A percentile compares a stretch with the other conserved stretches of the same genome.
Evolutionary conservation across 2,797 vertebrate genomes (phyloP).

Genomic region (Chrysocyon brachyurus): DNA sequence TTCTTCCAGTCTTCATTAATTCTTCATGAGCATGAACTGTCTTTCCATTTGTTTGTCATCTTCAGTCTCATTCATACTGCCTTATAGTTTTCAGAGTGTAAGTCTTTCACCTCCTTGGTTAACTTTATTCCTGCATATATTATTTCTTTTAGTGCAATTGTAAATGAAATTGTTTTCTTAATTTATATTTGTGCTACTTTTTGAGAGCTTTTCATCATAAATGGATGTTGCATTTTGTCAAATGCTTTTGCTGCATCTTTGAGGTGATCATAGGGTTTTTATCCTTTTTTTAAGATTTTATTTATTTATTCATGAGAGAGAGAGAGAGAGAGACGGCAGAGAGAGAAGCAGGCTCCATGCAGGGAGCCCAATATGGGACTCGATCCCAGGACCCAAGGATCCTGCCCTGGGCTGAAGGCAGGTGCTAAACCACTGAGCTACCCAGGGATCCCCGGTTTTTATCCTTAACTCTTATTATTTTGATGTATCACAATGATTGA

Average conservation of each 20-base stretch:
- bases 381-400: too few species aligned
- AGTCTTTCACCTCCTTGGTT: neutral
- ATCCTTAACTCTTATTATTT: neutral
- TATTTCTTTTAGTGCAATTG: neutral
- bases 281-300: neutral
- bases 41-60: neutral
- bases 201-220: neutral
- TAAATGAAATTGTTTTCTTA: neutral
- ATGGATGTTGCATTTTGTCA: neutral
- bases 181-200: neutral
- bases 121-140: neutral
- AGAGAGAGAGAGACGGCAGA: too few species aligned
- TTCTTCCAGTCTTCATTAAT: neutral
- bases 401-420: too few species aligned
- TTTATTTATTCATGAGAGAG: too few species aligned
- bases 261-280: neutral
- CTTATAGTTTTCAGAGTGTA: neutral
- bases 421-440: too few species aligned
- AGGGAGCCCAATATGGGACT: too few species aligned
- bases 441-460: neutral
- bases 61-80: neutral
- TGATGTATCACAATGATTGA: neutral
- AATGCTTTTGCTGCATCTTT: neutral
- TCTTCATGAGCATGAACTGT: neutral
- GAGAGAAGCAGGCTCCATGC: too few species aligned